Conservation (phyloP, 35 echinoderm and acorn worm genomes). For the Holothuria glaberrima region DNA sequence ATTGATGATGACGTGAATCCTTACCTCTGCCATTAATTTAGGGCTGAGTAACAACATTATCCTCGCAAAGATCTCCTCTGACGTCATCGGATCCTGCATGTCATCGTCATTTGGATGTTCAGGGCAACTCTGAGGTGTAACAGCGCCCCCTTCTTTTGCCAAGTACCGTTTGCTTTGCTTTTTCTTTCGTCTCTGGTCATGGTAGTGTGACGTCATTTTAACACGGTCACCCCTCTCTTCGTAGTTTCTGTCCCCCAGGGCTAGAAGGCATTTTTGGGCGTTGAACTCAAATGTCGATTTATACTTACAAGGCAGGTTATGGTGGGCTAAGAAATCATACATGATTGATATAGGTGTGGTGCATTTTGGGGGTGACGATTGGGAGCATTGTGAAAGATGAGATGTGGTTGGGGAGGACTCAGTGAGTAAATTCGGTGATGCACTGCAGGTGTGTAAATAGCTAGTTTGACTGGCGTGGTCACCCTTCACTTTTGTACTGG, state of each 20-base stretch:
- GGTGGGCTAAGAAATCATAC: constrained; percentile 49
- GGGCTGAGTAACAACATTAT: constrained; percentile 15
- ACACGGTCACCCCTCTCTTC: constrained; percentile 1
- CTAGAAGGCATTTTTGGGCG: constrained; percentile 33
- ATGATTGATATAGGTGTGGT: constrained; percentile 54
- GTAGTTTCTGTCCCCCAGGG: constrained; percentile 1
- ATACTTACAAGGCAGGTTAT: constrained; percentile 61
- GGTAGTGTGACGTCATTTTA: neutral
- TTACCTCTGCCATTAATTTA: constrained; percentile 34
- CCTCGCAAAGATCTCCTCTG: constrained; percentile 41
- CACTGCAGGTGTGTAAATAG: too few relatives aligned
- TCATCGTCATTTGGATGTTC: neutral
- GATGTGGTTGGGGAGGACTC: too few relatives aligned
- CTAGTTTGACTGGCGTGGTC: too few relatives aligned
- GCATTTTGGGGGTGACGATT: constrained; percentile 15
- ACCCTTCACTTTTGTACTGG: too few relatives aligned
- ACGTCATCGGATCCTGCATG: constrained; percentile 26
- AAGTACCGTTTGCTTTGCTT: neutral
- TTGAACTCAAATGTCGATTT: constrained; percentile 52
- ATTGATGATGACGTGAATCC: too few relatives aligned
- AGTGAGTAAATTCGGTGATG: too few relatives aligned
- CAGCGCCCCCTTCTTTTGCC: neutral
- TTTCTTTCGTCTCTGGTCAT: constrained; percentile 9
- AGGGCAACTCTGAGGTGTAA: neutral
- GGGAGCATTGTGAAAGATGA: too few relatives aligned